Conservation (phyloP, 2,113 vertebrate species). For the Cyprinodon tularosa region DNA sequence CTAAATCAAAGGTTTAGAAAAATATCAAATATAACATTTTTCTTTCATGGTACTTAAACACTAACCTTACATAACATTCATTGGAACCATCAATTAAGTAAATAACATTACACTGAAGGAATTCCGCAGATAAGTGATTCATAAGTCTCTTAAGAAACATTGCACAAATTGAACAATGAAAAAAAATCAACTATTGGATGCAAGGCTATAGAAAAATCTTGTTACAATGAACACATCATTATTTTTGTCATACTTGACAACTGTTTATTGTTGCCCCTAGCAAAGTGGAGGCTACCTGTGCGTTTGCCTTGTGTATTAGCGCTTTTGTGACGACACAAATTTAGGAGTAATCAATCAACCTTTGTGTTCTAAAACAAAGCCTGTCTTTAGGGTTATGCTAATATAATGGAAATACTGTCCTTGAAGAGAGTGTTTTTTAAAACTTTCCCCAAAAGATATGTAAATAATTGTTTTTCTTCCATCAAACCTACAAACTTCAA, state of each 20-base stretch:
- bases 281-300: slow-evolving; percentile 69
- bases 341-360: slow-evolving; percentile 81
- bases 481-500: slow-evolving; percentile 22
- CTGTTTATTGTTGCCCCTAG: slow-evolving; percentile 68
- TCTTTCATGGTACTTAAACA: background rate
- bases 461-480: slow-evolving; percentile 58
- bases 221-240: slow-evolving; percentile 66
- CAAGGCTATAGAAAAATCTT: slow-evolving; percentile 49
- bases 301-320: slow-evolving; percentile 62
- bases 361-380: slow-evolving; percentile 77
- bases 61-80: background rate
- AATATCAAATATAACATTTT: background rate
- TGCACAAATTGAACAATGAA: slow-evolving; percentile 3
- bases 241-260: slow-evolving; percentile 69
- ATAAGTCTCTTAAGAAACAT: background rate
- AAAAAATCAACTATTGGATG: slow-evolving; percentile 41
- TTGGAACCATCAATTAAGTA: background rate
- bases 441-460: slow-evolving; percentile 39
- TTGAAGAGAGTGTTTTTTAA: slow-evolving; percentile 37
- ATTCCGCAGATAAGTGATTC: background rate
- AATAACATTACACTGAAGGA: background rate
- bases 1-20: background rate
- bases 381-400: slow-evolving; percentile 76
- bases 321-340: slow-evolving; percentile 69
- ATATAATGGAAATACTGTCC: slow-evolving; percentile 66